phyloP scores from a whole-genome alignment of 2,888 invertebrate species.

The Cryptophagus acutangulus region DNA sequence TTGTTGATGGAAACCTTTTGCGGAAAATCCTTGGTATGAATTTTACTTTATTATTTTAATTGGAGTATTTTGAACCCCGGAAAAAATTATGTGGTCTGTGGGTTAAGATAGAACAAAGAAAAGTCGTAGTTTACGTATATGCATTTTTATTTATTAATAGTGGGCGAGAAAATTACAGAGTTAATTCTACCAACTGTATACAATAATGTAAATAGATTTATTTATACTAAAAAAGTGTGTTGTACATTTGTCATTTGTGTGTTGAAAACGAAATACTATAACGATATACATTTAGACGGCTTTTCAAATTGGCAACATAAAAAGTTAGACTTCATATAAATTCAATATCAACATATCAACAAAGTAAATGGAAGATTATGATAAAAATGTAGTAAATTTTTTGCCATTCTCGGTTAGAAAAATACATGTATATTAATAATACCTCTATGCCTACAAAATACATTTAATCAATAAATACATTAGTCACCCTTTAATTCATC shows the following conservation, averaged over 20 bases:
- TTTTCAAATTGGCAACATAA: slow-evolving; percentile 36
- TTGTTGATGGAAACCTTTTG: too few species aligned
- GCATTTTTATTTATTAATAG: slow-evolving; percentile 37
- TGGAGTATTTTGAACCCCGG: too few species aligned
- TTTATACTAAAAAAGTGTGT: slow-evolving; percentile 36
- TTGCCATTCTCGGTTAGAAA: slow-evolving; percentile 42
- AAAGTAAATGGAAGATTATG: slow-evolving; percentile 42
- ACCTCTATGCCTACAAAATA: slow-evolving; percentile 34
- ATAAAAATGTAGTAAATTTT: slow-evolving; percentile 34
- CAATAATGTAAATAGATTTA: slow-evolving; percentile 39
- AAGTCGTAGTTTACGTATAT: too few species aligned
- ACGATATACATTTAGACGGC: slow-evolving; percentile 37
- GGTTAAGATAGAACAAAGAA: too few species aligned
- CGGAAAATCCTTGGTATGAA: too few species aligned
- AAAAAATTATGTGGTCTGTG: too few species aligned
- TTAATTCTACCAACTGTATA: slow-evolving; percentile 40
- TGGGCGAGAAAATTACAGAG: slow-evolving; percentile 42
- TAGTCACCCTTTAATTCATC: slow-evolving; percentile 49
- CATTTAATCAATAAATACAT: slow-evolving; percentile 46
- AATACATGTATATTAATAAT: slow-evolving; percentile 45
- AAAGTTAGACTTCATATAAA: slow-evolving; percentile 41
- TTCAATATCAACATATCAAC: slow-evolving; percentile 38
- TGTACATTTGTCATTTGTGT: slow-evolving; percentile 43
- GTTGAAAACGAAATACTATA: slow-evolving; percentile 38
- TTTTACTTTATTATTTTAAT: too few species aligned